Base-by-base conservation (phyloP, 2,113 vertebrate species). In the Dendropsophus ebraccatus region DNA sequence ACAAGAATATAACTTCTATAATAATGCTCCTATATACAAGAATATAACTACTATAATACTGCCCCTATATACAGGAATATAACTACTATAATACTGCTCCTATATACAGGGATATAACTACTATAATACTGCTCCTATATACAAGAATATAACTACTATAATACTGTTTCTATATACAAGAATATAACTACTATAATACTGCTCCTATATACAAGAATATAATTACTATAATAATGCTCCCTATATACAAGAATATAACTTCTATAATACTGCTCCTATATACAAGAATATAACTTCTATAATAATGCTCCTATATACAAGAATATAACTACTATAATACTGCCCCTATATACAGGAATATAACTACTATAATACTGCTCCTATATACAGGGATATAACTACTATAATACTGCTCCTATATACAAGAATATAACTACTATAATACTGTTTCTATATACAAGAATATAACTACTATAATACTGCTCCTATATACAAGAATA, bases 1-100 rank as follows among this genome's bases (percentile, higher is more conserved):
- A 62, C 60, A 62, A 62, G 60, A 62, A 28, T 62, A 28, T 62
- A 62, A 62, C n/a, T 62, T 28, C 60, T 62, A 62, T 62, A 62
- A 62, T 62, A 62, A n/a, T 62, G 25, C 60, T 5, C 60, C n/a
- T 62, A 62, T 62, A 9, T 62, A 62, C 60, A 62, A 62, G 60
- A 62, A 62, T 28, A 62, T 62, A 62, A 62, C 60, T 28, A 28
- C n/a, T 28, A 14, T 28, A 28, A 28, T 28, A 28, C 17, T n/a
- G 12, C 25, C 5, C 4, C 25, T 62, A 62, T 62, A 28, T 56
- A 56, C 54, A 56, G 23, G 54, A 56, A 56, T 23, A 23, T 56
- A 56, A 56, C 54, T 56, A 56, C 54, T 56, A 56, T 56, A 56
- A 56, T 56, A 23, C 19, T 56, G 54, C 54, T 8, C 54, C 54